These are phyloP conservation scores for Pteronotus mesoamericanus DNA, from an alignment of 2,797 vertebrate genomes.

Conservation along the genomic window DNA sequence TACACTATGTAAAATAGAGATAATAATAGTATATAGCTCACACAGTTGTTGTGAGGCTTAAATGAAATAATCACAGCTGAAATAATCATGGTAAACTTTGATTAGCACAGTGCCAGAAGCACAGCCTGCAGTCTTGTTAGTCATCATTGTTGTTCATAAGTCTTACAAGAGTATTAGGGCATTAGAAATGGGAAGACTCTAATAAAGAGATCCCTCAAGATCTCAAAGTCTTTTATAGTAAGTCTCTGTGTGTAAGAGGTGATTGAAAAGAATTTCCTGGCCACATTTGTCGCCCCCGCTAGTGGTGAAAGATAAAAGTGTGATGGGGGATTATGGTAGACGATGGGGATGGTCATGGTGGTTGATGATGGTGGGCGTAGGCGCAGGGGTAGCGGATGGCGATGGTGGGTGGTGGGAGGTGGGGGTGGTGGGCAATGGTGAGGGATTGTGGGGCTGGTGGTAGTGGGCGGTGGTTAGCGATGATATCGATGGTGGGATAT, in stretches of 20 bases:
- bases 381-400: not conserved
- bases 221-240: not conserved
- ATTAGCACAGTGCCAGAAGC: not conserved
- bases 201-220: not conserved
- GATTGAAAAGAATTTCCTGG: not conserved
- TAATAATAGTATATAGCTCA: not conserved
- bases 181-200: not conserved
- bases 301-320: not conserved
- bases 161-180: not conserved
- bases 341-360: not conserved
- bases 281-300: not conserved
- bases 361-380: not conserved
- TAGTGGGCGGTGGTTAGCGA: not conserved
- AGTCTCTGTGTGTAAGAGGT: not conserved
- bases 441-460: not conserved
- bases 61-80: not conserved
- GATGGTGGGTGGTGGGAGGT: not conserved
- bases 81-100: not conserved
- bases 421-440: not conserved
- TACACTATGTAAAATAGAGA: not conserved
- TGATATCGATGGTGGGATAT: not conserved
- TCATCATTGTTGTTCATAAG: not conserved
- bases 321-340: not conserved
- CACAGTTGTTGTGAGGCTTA: not conserved
- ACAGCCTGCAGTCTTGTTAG: not conserved